A percentile compares a stretch with the other conserved stretches of the same genome.
Evolutionary conservation across 1,140 invertebrate genomes (phyloP).

Genomic region (Drosophila simulans): DNA sequence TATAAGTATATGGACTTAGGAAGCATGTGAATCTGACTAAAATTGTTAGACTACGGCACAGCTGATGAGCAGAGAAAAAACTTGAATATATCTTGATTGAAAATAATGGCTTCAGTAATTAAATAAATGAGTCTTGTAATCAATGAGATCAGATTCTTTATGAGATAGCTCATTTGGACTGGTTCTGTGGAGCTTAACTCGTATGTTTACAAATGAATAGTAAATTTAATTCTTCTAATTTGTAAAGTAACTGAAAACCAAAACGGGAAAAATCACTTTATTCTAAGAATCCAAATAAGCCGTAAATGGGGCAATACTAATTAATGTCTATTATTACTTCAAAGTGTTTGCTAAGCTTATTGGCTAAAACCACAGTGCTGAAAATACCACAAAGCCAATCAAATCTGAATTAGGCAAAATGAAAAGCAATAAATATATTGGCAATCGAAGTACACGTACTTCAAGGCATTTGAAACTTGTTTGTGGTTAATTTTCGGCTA

Average conservation of each 20-base stretch:
- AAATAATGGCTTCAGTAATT: conserved; percentile 38
- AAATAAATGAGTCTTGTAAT: conserved; percentile 35
- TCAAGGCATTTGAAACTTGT: conserved; percentile 34
- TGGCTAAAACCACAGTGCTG: conserved; percentile 24
- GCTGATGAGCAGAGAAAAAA: conserved; percentile 51
- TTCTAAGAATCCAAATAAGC: background rate
- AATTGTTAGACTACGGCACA: conserved; percentile 48
- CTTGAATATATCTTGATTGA: conserved; percentile 46
- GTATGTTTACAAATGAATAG: too few relatives aligned
- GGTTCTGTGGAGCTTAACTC: too few relatives aligned
- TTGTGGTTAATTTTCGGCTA: conserved; percentile 32
- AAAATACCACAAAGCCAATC: conserved; percentile 27
- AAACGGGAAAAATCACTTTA: too few relatives aligned
- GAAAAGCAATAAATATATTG: conserved; percentile 59
- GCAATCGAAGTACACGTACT: conserved; percentile 9
- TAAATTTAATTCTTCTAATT: background rate
- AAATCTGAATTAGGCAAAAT: conserved; percentile 27
- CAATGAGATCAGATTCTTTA: conserved; percentile 39
- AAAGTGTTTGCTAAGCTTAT: conserved; percentile 6
- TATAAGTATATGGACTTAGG: conserved; percentile 17
- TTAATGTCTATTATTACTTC: background rate
- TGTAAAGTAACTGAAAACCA: too few relatives aligned
- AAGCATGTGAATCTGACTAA: conserved; percentile 42
- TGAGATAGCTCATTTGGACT: conserved; percentile 1
- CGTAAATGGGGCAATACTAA: conserved; percentile 14